Evolutionary conservation across 2,888 invertebrate species (phyloP).

Genomic region (Thysanoteuthis rhombus): DNA sequence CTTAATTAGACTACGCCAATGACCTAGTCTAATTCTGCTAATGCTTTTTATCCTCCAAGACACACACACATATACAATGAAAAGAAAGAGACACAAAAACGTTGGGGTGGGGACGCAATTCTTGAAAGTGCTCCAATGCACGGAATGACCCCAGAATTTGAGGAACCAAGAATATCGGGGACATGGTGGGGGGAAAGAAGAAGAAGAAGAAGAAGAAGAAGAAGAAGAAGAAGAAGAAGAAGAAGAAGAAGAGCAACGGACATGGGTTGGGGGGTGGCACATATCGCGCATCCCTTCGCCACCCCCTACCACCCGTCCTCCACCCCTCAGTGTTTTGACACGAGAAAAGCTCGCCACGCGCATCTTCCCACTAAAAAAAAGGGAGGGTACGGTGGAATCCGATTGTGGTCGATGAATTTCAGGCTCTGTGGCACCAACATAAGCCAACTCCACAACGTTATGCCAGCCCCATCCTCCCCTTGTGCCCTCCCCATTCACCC

Average conservation of each 20-base stretch:
- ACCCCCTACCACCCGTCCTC: not conserved
- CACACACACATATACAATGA: not conserved
- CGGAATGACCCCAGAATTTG: not conserved
- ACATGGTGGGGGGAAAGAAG: not conserved
- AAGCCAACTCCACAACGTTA: not conserved
- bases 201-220: not conserved
- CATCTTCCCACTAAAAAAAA: not conserved
- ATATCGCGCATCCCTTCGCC: not conserved
- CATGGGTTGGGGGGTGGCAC: not conserved
- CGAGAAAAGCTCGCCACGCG: conserved; percentile 12
- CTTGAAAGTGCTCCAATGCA: not conserved
- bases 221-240: not conserved
- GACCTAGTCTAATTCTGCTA: not conserved
- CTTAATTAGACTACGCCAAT: not conserved
- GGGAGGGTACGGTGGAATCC: not conserved
- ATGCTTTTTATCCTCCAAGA: not conserved
- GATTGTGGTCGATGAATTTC: conserved; percentile 12
- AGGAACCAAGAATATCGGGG: not conserved
- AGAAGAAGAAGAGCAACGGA: no score
- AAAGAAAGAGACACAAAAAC: not conserved
- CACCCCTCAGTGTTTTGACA: not conserved
- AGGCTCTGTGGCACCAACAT: not conserved
- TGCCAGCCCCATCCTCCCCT: not conserved
- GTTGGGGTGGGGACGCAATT: not conserved
- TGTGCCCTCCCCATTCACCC: not conserved